These are phyloP conservation scores for Urocolius indicus DNA, from an alignment of 2,113 vertebrate species.

Conservation along the genomic window DNA sequence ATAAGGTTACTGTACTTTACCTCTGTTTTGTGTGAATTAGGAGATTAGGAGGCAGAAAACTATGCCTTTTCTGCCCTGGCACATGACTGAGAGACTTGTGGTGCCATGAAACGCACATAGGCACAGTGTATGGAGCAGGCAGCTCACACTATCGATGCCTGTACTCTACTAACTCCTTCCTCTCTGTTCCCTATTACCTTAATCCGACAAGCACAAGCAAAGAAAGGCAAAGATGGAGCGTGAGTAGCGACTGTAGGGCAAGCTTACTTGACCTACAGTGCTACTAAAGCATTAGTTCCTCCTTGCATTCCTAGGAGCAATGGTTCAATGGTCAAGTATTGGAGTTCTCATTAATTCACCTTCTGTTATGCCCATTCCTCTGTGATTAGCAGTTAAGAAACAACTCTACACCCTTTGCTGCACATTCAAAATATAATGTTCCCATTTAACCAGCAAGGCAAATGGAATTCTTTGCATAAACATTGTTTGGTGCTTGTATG, in stretches of 20 bases:
- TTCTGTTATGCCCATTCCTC: background rate
- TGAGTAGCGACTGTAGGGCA: fast-evolving
- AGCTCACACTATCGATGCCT: background rate
- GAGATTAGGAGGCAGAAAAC: background rate
- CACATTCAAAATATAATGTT: background rate
- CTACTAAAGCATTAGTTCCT: background rate
- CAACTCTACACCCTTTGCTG: background rate
- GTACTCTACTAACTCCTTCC: background rate
- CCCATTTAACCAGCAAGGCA: background rate
- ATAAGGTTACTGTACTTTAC: background rate
- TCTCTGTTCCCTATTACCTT: background rate
- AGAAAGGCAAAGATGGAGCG: background rate
- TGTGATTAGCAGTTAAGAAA: background rate
- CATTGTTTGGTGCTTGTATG: background rate
- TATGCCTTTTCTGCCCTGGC: background rate
- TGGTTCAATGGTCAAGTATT: background rate
- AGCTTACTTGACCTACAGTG: background rate
- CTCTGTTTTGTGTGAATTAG: background rate
- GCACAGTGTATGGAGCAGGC: background rate
- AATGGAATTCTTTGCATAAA: background rate
- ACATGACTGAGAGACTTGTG: background rate
- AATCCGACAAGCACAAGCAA: background rate
- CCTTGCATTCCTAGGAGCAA: background rate
- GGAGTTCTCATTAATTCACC: background rate
- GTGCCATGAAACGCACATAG: background rate